A percentile compares a stretch with the other conserved stretches of the same genome.
These are phyloP conservation scores for Semicossyphus pulcher DNA, from an alignment of 2,113 vertebrate genomes.

Conservation along the genomic window DNA sequence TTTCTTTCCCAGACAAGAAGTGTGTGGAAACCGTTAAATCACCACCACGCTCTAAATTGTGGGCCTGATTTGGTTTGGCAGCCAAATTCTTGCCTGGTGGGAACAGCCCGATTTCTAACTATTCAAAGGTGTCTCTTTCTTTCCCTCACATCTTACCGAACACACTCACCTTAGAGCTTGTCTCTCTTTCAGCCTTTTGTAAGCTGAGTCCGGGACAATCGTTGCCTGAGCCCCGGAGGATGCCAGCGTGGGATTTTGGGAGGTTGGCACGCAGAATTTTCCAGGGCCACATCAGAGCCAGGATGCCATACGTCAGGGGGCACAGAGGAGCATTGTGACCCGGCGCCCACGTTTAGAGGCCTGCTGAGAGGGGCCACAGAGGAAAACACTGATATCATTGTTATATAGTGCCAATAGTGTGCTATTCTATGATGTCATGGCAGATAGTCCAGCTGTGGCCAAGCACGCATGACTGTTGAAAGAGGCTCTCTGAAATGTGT, in stretches of 20 bases:
- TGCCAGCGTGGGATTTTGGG: slow-evolving; percentile 45
- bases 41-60: slow-evolving; percentile 19
- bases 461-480: slow-evolving; percentile 29
- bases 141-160: slow-evolving; percentile 13
- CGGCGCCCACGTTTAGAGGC: slow-evolving; percentile 64
- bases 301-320: slow-evolving; percentile 66
- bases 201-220: slow-evolving; percentile 31
- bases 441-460: slow-evolving; percentile 73
- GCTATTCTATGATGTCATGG: slow-evolving; percentile 66
- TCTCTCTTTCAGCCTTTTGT: slow-evolving; percentile 35
- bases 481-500: not conserved
- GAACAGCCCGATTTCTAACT: slow-evolving; percentile 10
- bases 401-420: slow-evolving; percentile 51
- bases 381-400: slow-evolving; percentile 77
- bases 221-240: slow-evolving; percentile 35
- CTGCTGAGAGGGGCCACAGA: slow-evolving; percentile 61
- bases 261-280: slow-evolving; percentile 53
- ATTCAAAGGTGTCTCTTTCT: slow-evolving; percentile 34
- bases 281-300: slow-evolving; percentile 60
- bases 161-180: slow-evolving; percentile 51
- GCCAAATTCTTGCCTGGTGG: slow-evolving; percentile 14
- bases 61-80: slow-evolving; percentile 22
- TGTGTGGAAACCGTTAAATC: slow-evolving; percentile 45
- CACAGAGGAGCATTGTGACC: slow-evolving; percentile 77
- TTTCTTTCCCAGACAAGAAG: slow-evolving; percentile 24